Base-by-base conservation (phyloP, 2,113 vertebrate genomes). In the Puntigrus tetrazona region DNA sequence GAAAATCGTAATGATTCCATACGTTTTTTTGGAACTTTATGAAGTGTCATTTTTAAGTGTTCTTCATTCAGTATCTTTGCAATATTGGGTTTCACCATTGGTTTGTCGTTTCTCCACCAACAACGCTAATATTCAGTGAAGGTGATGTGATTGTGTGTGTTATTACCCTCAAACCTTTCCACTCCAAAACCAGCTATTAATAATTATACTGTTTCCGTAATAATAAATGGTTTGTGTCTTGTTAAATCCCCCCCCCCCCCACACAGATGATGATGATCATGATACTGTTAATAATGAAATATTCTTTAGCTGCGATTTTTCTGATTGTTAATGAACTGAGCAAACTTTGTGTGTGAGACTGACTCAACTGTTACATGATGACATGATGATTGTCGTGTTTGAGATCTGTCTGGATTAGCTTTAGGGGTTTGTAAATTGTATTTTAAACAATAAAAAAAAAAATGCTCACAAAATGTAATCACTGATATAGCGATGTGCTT, bases 391-490 rank as follows among this genome's bases (percentile, higher is more conserved):
- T 65, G 57, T 10, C 31, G 36, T 36, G 45, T 70, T 70, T 82
- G 79, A 82, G 65, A 55, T 52, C 6, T 31, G 27, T 81, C 70
- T 22, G 1, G 29, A 13, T 79, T 55, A 63, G 18, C 25, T 57
- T 84, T 41, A 76, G 59, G 57, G 43, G 45, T 52, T 82, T 82
- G 65, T 70, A 81, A 29, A 72, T 78, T 61, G 45, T 72, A 67
- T 41, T 76, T 82, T 79, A 83, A 83, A 67, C 45, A 74, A 52
- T 82, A 82, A 82, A 57, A 87, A 57, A 82, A 82, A 57, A 87
- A 57, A 79, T 25, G 74, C 14, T 57, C 41, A 70, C 34, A 25
- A 81, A 69, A 72, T 82, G 55, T 67, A 67, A 80, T 13, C 20
- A 29, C 20, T 67, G 7, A 43, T 80, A 22, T 45, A 67, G 41